Evolutionary conservation across 2,888 invertebrate species (phyloP).

Genomic region (Sphecodes monilicornis): DNA sequence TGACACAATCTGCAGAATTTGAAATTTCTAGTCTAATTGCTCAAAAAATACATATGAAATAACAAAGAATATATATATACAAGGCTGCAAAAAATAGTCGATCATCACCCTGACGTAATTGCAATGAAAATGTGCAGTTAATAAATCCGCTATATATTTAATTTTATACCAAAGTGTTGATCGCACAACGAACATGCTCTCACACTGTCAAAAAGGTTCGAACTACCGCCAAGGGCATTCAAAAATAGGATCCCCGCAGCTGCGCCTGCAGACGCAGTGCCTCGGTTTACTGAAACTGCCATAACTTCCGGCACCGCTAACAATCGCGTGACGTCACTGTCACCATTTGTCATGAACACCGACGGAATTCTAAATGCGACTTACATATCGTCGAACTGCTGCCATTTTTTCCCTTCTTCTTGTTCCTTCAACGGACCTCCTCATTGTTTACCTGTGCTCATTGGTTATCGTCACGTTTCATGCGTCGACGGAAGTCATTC

Average conservation of each 20-base stretch:
- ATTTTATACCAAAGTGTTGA: background rate
- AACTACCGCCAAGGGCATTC: slow-evolving; percentile 42
- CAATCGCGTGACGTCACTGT: slow-evolving; percentile 68
- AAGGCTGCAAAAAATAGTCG: background rate
- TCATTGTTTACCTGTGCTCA: slow-evolving; percentile 24
- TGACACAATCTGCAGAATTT: background rate
- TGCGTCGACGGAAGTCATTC: background rate
- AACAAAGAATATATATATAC: background rate
- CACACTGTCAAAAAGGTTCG: slow-evolving; percentile 14
- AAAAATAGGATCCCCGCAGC: slow-evolving; percentile 75
- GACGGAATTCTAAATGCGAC: slow-evolving; percentile 64
- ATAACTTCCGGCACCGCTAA: slow-evolving; percentile 72
- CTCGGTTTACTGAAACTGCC: slow-evolving; percentile 69
- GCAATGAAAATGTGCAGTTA: background rate
- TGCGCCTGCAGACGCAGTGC: slow-evolving; percentile 62
- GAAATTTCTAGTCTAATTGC: background rate
- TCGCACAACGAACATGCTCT: background rate
- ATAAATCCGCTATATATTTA: background rate
- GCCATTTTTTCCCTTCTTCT: background rate
- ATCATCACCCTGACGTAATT: background rate
- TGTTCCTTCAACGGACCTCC: background rate
- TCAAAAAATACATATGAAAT: background rate
- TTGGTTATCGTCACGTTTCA: slow-evolving; percentile 43
- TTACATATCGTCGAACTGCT: slow-evolving; percentile 19
- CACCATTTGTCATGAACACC: slow-evolving; percentile 39